Percentiles rank a stretch among this genome's conserved stretches.
Evolutionary conservation across 2,113 vertebrate genomes (phyloP).

Genomic region (Setophaga coronata): DNA sequence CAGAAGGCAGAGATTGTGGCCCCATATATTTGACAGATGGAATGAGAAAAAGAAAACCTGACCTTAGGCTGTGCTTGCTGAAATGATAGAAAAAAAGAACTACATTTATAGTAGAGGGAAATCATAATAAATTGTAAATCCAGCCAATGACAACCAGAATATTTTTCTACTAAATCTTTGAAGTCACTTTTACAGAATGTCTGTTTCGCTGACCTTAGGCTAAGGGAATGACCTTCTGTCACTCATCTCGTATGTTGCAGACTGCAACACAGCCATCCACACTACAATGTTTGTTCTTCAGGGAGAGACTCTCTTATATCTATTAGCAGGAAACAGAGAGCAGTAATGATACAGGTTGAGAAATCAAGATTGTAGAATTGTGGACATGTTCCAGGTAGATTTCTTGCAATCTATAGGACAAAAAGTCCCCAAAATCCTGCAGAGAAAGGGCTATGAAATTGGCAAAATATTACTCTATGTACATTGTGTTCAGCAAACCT

Average conservation of each 20-base stretch:
- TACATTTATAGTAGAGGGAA: not conserved
- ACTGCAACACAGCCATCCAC: not conserved
- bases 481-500: not conserved
- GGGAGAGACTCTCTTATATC: not conserved
- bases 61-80: not conserved
- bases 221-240: not conserved
- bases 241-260: rapidly evolving
- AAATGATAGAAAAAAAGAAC: not conserved
- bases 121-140: not conserved
- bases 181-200: not conserved
- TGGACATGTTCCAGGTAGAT: not conserved
- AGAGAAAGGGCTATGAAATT: not conserved
- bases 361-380: not conserved
- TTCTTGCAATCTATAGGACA: not conserved
- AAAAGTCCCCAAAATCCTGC: not conserved
- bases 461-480: not conserved
- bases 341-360: not conserved
- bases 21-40: not conserved
- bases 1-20: not conserved
- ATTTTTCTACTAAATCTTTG: not conserved
- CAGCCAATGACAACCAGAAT: not conserved
- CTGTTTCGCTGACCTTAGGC: not conserved
- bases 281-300: not conserved
- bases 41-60: not conserved
- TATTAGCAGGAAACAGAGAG: not conserved